Conservation (phyloP, 1,140 invertebrate genomes). For the Ridgeia piscesae region DNA sequence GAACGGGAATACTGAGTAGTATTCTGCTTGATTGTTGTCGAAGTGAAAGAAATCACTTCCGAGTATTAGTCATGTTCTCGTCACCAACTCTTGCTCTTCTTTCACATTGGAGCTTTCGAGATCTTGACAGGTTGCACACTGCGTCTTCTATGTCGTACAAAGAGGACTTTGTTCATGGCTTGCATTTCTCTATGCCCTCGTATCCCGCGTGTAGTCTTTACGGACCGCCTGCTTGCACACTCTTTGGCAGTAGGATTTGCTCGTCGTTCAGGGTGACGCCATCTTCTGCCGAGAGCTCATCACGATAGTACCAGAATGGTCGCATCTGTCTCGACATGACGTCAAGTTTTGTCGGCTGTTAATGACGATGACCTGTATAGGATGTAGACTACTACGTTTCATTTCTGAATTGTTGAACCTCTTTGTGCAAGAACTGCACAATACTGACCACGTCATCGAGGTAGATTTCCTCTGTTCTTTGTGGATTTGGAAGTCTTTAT, state of each 20-base stretch:
- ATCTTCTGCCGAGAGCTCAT: not conserved
- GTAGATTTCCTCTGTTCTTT: no score
- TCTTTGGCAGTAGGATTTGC: no score
- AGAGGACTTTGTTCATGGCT: no score
- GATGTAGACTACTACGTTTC: not conserved
- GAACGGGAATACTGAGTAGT: not conserved
- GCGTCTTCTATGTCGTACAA: not conserved
- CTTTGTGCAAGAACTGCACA: no score
- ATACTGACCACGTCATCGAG: no score
- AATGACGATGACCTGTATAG: not conserved
- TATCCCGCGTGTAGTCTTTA: no score
- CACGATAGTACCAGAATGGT: not conserved
- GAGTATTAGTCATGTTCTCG: not conserved
- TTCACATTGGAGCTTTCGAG: not conserved
- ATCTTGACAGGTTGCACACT: no score
- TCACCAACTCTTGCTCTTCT: not conserved
- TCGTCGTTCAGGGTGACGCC: not conserved
- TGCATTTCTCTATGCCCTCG: no score
- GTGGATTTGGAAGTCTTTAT: no score
- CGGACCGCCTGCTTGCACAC: no score
- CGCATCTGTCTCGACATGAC: not conserved
- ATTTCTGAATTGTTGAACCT: not conserved
- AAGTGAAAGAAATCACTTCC: not conserved
- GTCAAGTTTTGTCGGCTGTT: not conserved
- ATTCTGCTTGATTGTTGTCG: not conserved